Conservation (phyloP, 2,797 vertebrate genomes). For the Acrossocheilus fasciatus region DNA sequence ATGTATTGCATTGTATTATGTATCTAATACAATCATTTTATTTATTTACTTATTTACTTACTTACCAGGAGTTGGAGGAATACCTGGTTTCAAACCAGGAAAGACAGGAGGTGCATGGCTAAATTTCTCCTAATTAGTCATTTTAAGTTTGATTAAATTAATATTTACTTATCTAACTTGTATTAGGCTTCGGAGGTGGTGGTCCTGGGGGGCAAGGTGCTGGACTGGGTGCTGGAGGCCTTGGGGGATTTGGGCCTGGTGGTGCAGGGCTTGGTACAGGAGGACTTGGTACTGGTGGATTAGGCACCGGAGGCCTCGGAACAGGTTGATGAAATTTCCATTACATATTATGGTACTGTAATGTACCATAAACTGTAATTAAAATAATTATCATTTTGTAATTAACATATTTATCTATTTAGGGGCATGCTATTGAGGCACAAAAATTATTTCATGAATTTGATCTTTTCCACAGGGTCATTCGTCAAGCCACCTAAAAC, state of each 20-base stretch:
- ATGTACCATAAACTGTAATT: background rate
- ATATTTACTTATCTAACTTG: background rate
- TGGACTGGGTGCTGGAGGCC: slow-evolving; percentile 51
- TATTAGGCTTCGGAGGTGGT: background rate
- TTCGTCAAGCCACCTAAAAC: slow-evolving; percentile 71
- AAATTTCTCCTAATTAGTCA: background rate
- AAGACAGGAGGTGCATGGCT: slow-evolving; percentile 48
- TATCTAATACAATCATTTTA: background rate
- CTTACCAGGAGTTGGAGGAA: slow-evolving; percentile 44
- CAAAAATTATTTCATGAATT: background rate
- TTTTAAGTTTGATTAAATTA: background rate
- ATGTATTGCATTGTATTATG: background rate
- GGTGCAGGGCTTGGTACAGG: slow-evolving; percentile 53
- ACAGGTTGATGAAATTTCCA: slow-evolving; percentile 61
- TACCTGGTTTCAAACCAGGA: slow-evolving; percentile 53
- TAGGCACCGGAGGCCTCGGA: slow-evolving; percentile 47
- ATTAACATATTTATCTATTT: background rate
- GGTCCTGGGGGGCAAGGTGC: slow-evolving; percentile 32
- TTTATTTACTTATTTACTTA: background rate
- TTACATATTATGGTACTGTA: background rate
- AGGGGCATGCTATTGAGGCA: background rate
- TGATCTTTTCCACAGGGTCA: slow-evolving; percentile 57
- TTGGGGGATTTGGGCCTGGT: slow-evolving; percentile 48
- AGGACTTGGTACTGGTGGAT: slow-evolving; percentile 58
- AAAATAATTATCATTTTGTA: background rate